phyloP scores from a whole-genome alignment of 2,797 vertebrate species.

The Tolypeutes matacus region DNA sequence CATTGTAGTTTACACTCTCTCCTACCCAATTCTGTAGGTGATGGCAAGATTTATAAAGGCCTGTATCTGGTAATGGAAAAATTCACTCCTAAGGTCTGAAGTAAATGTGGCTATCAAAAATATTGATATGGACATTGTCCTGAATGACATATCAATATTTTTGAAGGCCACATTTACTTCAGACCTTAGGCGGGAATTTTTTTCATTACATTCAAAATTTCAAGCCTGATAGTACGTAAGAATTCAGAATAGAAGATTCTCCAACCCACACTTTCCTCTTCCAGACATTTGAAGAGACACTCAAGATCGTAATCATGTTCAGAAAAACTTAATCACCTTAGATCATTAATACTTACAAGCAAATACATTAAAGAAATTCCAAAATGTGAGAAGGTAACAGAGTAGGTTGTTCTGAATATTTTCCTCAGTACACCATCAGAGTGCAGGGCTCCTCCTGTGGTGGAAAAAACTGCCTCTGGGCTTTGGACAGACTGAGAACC shows the following conservation, averaged over 20 bases:
- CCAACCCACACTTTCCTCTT: neutral
- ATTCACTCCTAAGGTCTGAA: no score
- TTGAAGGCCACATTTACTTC: neutral
- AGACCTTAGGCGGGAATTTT: neutral
- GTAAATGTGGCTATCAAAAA: no score
- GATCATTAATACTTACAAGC: neutral
- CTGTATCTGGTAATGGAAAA: no score
- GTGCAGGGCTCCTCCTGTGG: neutral
- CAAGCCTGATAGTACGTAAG: neutral
- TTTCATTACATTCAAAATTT: neutral
- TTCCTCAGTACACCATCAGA: neutral
- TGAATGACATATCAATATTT: neutral
- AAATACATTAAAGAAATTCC: conserved; percentile 13
- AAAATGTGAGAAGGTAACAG: neutral
- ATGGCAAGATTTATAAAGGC: no score
- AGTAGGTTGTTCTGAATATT: neutral
- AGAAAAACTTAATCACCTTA: neutral
- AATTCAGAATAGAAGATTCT: neutral
- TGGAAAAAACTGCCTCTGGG: neutral
- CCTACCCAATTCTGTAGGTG: no score
- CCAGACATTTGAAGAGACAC: neutral
- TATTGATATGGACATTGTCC: no score
- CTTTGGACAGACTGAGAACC: neutral
- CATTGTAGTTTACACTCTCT: no score
- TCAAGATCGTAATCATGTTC: neutral